A percentile compares a stretch with the other conserved stretches of the same genome.
phyloP scores from a whole-genome alignment of 2,113 vertebrate species.

The Odocoileus hemionus region DNA sequence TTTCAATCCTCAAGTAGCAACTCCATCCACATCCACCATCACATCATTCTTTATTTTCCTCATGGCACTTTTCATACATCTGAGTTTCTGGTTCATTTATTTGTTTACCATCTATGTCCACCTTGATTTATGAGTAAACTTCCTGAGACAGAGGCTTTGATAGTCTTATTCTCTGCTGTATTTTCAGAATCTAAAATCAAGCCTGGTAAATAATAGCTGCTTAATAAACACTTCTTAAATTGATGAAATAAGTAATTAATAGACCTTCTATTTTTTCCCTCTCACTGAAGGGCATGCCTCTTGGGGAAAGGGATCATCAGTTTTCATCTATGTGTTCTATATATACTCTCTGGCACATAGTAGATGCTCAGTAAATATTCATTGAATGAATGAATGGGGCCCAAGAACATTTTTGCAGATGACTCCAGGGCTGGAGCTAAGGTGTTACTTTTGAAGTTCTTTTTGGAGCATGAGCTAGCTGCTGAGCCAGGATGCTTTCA shows the following conservation, averaged over 20 bases:
- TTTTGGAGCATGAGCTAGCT: not conserved
- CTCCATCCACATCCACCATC: not conserved
- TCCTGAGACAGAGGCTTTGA: not conserved
- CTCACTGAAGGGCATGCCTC: not conserved
- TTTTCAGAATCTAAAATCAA: constrained; percentile 13
- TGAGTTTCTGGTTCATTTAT: constrained; percentile 3
- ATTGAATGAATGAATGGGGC: not conserved
- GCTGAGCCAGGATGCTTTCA: not conserved
- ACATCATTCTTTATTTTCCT: not conserved
- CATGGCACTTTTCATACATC: not conserved
- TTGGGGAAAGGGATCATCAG: not conserved
- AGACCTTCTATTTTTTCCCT: too few relatives aligned
- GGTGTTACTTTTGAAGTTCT: not conserved
- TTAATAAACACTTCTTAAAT: not conserved
- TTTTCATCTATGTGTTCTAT: not conserved
- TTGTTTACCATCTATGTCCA: not conserved
- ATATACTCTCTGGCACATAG: not conserved
- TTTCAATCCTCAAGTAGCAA: not conserved
- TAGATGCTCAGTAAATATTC: not conserved
- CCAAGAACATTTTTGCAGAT: not conserved
- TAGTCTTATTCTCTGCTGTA: not conserved
- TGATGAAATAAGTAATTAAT: not conserved
- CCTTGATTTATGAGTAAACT: not conserved
- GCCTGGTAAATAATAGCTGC: not conserved
- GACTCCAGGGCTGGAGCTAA: not conserved